Evolutionary conservation across 2,888 invertebrate species (phyloP).

Genomic region (Caenorhabditis sulstoni): DNA sequence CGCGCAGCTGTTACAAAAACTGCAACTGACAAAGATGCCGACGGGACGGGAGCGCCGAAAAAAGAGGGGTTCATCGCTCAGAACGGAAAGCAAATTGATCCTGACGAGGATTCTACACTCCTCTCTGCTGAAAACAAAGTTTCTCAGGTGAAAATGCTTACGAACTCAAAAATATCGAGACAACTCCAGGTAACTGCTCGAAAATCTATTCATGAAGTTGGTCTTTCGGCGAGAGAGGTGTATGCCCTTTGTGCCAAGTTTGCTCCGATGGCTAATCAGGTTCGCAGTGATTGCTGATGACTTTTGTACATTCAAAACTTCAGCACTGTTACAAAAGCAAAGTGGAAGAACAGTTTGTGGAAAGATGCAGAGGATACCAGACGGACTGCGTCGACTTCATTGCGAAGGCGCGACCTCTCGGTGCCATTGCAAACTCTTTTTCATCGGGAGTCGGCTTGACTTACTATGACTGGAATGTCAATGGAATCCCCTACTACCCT

Average conservation of each 20-base stretch:
- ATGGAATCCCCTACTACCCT: conserved; percentile 76
- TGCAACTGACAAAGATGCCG: conserved; percentile 18
- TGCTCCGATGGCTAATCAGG: conserved; percentile 69
- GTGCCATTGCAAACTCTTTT: conserved; percentile 75
- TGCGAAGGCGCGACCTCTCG: conserved; percentile 65
- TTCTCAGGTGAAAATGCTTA: conserved; percentile 38
- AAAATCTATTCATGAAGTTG: conserved; percentile 64
- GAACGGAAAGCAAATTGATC: conserved; percentile 57
- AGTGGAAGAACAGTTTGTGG: conserved; percentile 68
- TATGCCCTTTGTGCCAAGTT: conserved; percentile 68
- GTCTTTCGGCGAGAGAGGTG: conserved; percentile 61
- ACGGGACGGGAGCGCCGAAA: not conserved
- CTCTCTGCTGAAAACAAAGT: conserved; percentile 51
- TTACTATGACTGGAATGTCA: conserved; percentile 73
- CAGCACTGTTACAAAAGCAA: conserved; percentile 72
- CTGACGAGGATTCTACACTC: conserved; percentile 47
- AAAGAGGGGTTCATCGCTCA: conserved; percentile 61
- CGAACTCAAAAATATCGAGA: not conserved
- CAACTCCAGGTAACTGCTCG: conserved; percentile 37
- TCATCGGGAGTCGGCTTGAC: conserved; percentile 74
- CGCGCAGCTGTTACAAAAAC: conserved; percentile 44
- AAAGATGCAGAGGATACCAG: conserved; percentile 71
- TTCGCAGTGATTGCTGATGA: conserved; percentile 1
- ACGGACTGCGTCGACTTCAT: conserved; percentile 69
- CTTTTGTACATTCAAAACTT: too few relatives aligned